Evolutionary conservation across 2,888 invertebrate species (phyloP).

Genomic region (Seira sanloemensis): DNA sequence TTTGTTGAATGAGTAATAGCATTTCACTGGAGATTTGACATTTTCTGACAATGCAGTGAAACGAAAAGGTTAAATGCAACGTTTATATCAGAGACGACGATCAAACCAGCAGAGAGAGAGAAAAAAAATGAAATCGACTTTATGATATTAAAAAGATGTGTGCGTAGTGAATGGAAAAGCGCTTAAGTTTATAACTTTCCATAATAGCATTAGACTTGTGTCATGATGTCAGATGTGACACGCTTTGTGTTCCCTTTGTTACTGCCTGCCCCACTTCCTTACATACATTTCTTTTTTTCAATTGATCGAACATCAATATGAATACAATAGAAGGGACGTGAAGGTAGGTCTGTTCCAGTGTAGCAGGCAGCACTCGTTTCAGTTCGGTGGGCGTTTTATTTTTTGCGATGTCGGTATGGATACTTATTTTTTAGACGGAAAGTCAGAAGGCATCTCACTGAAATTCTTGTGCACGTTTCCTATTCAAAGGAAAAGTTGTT

Average conservation of each 20-base stretch:
- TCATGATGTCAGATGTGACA: conserved; percentile 16
- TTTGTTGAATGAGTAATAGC: conserved; percentile 57
- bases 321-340: conserved; percentile 33
- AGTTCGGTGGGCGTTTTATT: neutral
- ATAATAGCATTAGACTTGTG: conserved; percentile 16
- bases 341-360: conserved; percentile 45
- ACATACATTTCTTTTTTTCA: conserved; percentile 26
- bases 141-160: conserved; percentile 10
- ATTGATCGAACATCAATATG: neutral
- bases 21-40: conserved; percentile 59
- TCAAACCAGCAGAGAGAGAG: too few relatives aligned
- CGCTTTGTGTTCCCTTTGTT: conserved; percentile 17
- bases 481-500: conserved; percentile 11
- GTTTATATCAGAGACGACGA: conserved; percentile 45
- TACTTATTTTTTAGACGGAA: too few relatives aligned
- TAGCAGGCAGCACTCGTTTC: neutral
- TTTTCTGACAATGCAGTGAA: conserved; percentile 61
- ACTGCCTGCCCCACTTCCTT: conserved; percentile 50
- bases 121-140: conserved; percentile 41
- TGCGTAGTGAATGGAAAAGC: conserved; percentile 7
- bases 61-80: conserved; percentile 59
- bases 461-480: neutral
- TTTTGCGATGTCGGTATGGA: conserved; percentile 15
- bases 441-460: neutral
- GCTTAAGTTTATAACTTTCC: conserved; percentile 16